phyloP scores from a whole-genome alignment of 2,797 vertebrate genomes.

The Buphagus erythrorhynchus region DNA sequence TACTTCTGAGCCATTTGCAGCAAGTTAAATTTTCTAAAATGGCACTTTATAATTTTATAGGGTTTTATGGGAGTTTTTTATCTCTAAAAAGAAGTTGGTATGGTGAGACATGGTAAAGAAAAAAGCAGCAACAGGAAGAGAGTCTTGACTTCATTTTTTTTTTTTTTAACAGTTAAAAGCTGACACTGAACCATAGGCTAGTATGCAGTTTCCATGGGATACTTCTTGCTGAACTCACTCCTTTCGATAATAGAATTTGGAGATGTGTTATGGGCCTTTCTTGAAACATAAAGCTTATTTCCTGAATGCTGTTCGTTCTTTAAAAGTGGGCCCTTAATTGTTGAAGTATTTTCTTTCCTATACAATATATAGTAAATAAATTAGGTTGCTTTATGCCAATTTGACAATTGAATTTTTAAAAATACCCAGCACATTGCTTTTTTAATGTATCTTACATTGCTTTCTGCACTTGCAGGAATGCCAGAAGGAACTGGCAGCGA shows the following conservation, averaged over 20 bases:
- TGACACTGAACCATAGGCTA: not conserved
- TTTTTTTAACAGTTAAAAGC: not conserved
- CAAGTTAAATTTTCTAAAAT: not conserved
- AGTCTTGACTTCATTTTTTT: not conserved
- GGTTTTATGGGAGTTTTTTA: not conserved
- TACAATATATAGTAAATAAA: not conserved
- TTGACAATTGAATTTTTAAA: not conserved
- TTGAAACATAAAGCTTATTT: not conserved
- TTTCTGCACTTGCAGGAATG: conserved; percentile 82
- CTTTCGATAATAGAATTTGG: not conserved
- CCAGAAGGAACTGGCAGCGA: conserved; percentile 91
- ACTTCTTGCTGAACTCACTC: not conserved
- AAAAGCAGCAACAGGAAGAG: not conserved
- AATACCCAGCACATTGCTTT: fast-evolving
- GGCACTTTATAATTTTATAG: not conserved
- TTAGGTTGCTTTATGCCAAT: not conserved
- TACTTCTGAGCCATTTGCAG: not conserved
- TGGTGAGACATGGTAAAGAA: not conserved
- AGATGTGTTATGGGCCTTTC: not conserved
- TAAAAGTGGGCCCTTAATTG: not conserved
- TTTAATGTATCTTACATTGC: not conserved
- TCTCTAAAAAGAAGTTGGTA: not conserved
- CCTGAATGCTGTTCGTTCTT: not conserved
- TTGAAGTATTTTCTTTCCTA: not conserved
- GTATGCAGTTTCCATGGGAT: not conserved